Percentiles rank a stretch among this genome's conserved stretches.
Evolutionary conservation across 2,888 invertebrate genomes (phyloP).

Genomic region (Gari tellinella): DNA sequence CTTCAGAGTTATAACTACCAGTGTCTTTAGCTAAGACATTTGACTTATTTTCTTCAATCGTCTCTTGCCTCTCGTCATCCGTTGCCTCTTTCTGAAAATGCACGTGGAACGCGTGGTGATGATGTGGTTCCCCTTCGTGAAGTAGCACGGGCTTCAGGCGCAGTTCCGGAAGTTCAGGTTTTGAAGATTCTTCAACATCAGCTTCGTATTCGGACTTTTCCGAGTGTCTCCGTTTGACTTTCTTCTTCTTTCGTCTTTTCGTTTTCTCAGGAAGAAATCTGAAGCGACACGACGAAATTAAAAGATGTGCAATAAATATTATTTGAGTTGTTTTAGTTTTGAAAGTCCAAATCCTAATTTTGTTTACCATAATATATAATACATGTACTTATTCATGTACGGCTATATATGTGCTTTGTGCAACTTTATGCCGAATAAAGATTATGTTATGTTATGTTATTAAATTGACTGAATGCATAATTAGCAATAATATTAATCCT

Average conservation of each 20-base stretch:
- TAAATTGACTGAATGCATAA: too few relatives aligned
- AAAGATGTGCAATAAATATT: not conserved
- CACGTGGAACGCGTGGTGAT: constrained; percentile 36
- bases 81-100: constrained; percentile 23
- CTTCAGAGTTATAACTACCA: too few relatives aligned
- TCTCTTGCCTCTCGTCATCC: not conserved
- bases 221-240: constrained; percentile 2
- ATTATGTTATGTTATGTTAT: too few relatives aligned
- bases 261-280: constrained; percentile 22
- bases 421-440: too few relatives aligned
- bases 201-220: constrained; percentile 4
- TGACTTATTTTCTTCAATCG: not conserved
- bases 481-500: too few relatives aligned
- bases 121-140: constrained; percentile 29
- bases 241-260: constrained; percentile 36
- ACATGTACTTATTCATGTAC: too few relatives aligned
- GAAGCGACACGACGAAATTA: not conserved
- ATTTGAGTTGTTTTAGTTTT: too few relatives aligned
- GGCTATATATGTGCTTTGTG: too few relatives aligned
- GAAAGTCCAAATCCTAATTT: too few relatives aligned
- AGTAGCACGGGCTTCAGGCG: constrained; percentile 26
- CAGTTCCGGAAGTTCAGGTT: constrained; percentile 41
- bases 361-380: too few relatives aligned
- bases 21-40: not conserved
- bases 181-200: constrained; percentile 1